Conservation (phyloP, 2,113 vertebrate species). For the Todiramphus saurophagus region DNA sequence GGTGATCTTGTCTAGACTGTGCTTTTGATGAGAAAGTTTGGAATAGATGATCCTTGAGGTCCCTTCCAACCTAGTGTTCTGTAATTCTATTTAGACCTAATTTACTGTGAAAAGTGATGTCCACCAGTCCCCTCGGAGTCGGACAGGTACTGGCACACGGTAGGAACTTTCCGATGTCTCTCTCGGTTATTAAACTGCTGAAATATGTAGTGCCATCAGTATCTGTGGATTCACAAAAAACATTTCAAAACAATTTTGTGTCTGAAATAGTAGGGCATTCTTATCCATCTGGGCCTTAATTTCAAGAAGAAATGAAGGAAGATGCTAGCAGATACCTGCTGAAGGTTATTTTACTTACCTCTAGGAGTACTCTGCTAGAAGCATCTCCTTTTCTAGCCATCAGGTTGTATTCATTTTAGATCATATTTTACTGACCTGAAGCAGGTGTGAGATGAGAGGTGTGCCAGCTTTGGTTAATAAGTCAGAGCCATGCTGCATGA, state of each 20-base stretch:
- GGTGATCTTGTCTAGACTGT: not conserved
- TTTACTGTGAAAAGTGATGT: not conserved
- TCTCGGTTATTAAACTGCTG: not conserved
- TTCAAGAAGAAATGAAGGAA: not conserved
- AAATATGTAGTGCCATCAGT: not conserved
- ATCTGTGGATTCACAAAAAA: not conserved
- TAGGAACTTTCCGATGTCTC: not conserved
- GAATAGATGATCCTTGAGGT: not conserved
- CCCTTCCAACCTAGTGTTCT: not conserved
- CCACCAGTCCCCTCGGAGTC: not conserved
- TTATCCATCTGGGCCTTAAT: not conserved
- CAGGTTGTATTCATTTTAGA: not conserved
- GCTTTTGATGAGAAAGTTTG: not conserved
- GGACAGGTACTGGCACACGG: not conserved
- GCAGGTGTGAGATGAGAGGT: not conserved
- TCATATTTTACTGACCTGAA: not conserved
- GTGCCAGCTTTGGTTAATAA: not conserved
- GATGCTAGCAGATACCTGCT: not conserved
- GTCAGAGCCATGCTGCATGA: not conserved
- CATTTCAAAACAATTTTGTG: not conserved
- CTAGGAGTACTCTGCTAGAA: not conserved
- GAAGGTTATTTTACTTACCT: not conserved
- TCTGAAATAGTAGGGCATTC: not conserved
- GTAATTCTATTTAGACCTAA: not conserved
- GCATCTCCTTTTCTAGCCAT: not conserved